Evolutionary conservation across 2,797 vertebrate genomes (phyloP).

Genomic region (Poecilia velifera): DNA sequence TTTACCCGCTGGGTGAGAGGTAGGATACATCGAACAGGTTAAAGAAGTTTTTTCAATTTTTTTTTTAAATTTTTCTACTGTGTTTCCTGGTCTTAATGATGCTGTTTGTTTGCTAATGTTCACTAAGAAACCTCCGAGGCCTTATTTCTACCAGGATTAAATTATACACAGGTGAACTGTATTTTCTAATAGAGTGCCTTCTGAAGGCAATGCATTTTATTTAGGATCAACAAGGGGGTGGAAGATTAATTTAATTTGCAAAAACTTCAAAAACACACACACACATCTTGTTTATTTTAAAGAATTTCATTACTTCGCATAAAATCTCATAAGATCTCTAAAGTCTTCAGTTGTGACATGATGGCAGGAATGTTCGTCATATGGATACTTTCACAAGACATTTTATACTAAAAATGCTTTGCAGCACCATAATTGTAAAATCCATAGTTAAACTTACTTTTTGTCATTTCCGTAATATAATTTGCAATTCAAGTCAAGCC

Average conservation of each 20-base stretch:
- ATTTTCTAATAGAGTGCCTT: background rate
- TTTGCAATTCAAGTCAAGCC: background rate
- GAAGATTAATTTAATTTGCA: background rate
- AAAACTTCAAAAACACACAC: background rate
- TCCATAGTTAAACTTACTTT: background rate
- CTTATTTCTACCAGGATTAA: background rate
- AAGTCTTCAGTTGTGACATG: background rate
- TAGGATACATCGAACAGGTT: background rate
- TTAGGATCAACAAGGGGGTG: background rate
- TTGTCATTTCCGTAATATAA: background rate
- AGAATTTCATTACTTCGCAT: background rate
- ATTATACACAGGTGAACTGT: background rate
- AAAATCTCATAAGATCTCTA: background rate
- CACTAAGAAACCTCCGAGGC: background rate
- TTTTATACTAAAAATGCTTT: background rate
- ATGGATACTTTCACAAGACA: background rate
- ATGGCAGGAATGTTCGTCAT: background rate
- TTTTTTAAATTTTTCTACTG: background rate
- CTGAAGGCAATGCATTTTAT: background rate
- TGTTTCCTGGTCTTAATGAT: background rate
- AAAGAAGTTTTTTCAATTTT: background rate
- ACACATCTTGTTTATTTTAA: background rate
- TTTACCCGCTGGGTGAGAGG: background rate
- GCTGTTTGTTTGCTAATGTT: background rate
- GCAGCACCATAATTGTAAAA: background rate